Evolutionary conservation across 2,888 invertebrate genomes (phyloP), one percentile per base, ranked within the genome.

Genomic region (Drosophila gaucha): DNA sequence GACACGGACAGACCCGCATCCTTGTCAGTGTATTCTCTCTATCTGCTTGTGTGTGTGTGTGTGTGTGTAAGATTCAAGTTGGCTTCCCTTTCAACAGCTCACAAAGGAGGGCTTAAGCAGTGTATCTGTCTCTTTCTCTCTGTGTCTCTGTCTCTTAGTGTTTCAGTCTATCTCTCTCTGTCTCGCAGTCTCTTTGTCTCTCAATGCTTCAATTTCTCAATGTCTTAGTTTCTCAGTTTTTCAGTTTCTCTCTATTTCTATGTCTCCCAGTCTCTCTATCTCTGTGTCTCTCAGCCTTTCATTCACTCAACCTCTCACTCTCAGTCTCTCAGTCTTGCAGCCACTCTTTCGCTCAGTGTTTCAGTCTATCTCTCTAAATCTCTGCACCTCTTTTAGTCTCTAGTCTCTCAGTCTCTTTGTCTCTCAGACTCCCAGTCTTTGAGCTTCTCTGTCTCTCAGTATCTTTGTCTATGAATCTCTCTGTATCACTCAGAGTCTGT

Each of bases 81-180:
- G 46, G 30, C 36, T 36, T 52, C 20, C 47, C 62, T 67, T 68
- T 58, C 63, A 55, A 33, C 73, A 39, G 56, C 66, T 71, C 54
- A 56, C 41, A 39, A 47, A 36, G 26, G 36, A 59, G 3, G 0
- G 9, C 9, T 20, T n/a, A n/a, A n/a, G n/a, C n/a, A n/a, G n/a
- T n/a, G n/a, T 22, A 0, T 3, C 12, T 12, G 3, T 22, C 1
- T 1, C 6, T n/a, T 1, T 20, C 1, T 6, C 6, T 20, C 12
- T 20, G 1, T 12, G 12, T 38, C 18, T 2, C 0, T 20, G 6
- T 6, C 20, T 38, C 2, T 33, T 2, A 0, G 3, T 14, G 0
- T 5, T 14, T 16, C 8, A 2, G 6, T 14, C 6, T 36, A 2
- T 18, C 9, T 9, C 0, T 36, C 1, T 18, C 9, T 16, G 2